phyloP scores from a whole-genome alignment of 2,888 invertebrate species.

The Pachycephus smyrnensis region DNA sequence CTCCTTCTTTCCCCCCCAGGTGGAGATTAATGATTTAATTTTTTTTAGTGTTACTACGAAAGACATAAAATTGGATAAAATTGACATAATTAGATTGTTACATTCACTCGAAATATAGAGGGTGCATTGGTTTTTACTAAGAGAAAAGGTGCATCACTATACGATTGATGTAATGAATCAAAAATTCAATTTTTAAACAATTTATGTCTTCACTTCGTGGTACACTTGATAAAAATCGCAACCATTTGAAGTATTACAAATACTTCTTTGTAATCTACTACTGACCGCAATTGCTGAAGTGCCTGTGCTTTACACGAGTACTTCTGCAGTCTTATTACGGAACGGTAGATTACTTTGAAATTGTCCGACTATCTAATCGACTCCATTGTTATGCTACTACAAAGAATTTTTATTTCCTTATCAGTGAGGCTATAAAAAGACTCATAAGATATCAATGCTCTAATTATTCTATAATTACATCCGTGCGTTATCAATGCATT shows the following conservation, averaged over 20 bases:
- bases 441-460: not conserved
- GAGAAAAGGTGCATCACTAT: not conserved
- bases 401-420: not conserved
- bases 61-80: not conserved
- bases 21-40: not conserved
- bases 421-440: not conserved
- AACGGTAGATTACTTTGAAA: not conserved
- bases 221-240: not conserved
- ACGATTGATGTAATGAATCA: not conserved
- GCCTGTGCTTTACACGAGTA: not conserved
- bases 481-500: not conserved
- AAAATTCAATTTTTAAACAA: not conserved
- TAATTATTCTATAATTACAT: not conserved
- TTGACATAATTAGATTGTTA: not conserved
- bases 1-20: not conserved
- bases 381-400: not conserved
- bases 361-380: not conserved
- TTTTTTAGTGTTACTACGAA: not conserved
- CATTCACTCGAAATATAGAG: not conserved
- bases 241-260: not conserved
- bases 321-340: not conserved
- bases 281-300: not conserved
- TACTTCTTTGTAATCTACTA: not conserved
- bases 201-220: not conserved
- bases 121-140: not conserved